Evolutionary conservation across 2,113 vertebrate genomes (phyloP).

Genomic region (Seriola dumerili): DNA sequence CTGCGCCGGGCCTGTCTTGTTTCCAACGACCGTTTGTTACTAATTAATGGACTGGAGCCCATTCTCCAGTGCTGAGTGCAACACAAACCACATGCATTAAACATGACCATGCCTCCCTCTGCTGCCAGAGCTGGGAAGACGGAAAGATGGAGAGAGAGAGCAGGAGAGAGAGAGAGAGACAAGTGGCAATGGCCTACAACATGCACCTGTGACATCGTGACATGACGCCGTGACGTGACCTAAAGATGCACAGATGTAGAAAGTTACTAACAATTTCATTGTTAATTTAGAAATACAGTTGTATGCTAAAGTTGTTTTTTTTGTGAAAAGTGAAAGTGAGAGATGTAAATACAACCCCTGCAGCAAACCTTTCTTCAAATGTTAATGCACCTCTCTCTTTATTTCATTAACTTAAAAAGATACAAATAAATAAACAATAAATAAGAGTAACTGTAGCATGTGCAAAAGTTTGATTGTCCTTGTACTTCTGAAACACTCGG

Average conservation of each 20-base stretch:
- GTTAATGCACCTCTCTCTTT: too few relatives aligned
- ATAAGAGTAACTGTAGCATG: too few relatives aligned
- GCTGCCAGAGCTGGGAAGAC: conserved; percentile 65
- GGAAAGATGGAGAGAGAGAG: conserved; percentile 56
- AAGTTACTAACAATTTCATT: neutral
- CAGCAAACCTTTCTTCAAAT: too few relatives aligned
- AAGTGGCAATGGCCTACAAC: neutral
- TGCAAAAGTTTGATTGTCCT: too few relatives aligned
- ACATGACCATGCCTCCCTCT: conserved; percentile 80
- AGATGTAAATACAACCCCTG: neutral
- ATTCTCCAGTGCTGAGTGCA: conserved; percentile 79
- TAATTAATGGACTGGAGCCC: conserved; percentile 87
- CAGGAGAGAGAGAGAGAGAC: neutral
- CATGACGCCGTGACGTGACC: neutral
- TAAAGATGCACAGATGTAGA: neutral
- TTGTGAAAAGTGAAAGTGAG: too few relatives aligned
- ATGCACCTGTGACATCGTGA: conserved; percentile 22
- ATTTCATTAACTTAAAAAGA: too few relatives aligned
- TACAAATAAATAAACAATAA: too few relatives aligned
- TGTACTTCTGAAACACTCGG: too few relatives aligned
- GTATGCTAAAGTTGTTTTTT: neutral
- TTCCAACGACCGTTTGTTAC: conserved; percentile 83
- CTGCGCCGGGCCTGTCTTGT: conserved; percentile 80
- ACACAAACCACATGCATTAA: conserved; percentile 86
- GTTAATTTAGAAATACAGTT: neutral